Evolutionary conservation across 2,113 vertebrate genomes (phyloP), one percentile per base, ranked within the genome.

Genomic region (Callorhinus ursinus): DNA sequence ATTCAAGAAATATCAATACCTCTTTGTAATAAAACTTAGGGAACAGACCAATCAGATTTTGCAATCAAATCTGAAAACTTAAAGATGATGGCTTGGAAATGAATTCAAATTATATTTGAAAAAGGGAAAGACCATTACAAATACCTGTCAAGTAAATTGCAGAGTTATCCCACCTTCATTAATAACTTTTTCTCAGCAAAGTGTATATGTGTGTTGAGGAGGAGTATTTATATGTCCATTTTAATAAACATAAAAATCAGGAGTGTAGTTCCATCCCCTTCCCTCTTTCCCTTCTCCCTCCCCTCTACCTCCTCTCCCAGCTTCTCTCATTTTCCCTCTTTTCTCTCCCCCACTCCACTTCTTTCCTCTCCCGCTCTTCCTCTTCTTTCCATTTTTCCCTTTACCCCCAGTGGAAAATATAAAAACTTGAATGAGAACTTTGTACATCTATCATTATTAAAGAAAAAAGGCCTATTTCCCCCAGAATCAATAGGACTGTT

Each of bases 81-180:
- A 82, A 59, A 95, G 49, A 51, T 80, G 26, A n/a, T 79, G 88
- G 31, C 33, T 92, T 57, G 74, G 42, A 65, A 88, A 92, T 16
- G 88, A 91, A 26, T 96, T 94, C 42, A 92, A 71, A 92, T 72
- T 88, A 63, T 74, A 57, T 74, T 79, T 92, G 28, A 83, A 90
- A 74, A 97, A 90, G 28, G 18, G 36, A 83, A 36, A 77, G 28
- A 63, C 39, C 9, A 69, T 59, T 90, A 69, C 61, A 84, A 91
- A 88, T 88, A 84, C 16, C n/a, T 94, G 22, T 63, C n/a, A 59
- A 51, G 36, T 72, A 39, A 88, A 88, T 83, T 93, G 49, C 4
- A 81, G 63, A 39, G 28, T 19, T 87, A 19, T 51, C 57, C 21
- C 26, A 93, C 46, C 14, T 88, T 67, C 63, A 28, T 74, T 61